Conservation (phyloP, 2,888 invertebrate genomes). For the Myathropa florea region DNA sequence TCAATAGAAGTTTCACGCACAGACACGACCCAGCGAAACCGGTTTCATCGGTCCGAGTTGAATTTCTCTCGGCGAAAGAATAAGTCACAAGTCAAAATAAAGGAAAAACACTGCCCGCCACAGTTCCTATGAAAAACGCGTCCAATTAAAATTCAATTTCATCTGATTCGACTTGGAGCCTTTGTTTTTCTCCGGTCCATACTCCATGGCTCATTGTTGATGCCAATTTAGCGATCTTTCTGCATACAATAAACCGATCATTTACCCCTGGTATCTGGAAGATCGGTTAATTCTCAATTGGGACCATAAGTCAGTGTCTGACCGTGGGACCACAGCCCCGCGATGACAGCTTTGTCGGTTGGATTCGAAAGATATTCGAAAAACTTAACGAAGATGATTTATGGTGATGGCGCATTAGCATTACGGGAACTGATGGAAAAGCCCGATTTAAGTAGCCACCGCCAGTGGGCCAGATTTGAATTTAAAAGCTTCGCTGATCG, state of each 20-base stretch:
- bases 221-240: conserved; percentile 7
- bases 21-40: background rate
- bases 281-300: background rate
- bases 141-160: background rate
- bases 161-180: background rate
- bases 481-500: background rate
- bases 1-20: background rate
- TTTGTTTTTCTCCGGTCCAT: conserved; percentile 1
- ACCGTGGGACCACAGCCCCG: background rate
- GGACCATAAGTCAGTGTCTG: background rate
- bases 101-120: background rate
- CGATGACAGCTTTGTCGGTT: background rate
- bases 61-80: background rate
- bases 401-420: background rate
- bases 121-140: background rate
- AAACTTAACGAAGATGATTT: background rate
- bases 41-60: background rate
- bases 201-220: background rate
- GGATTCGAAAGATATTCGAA: background rate
- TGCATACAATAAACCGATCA: conserved; percentile 38
- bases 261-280: conserved; percentile 8
- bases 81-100: background rate
- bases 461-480: background rate
- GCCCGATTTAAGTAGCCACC: too few species aligned
- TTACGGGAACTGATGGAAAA: background rate